Evolutionary conservation across 2,113 vertebrate genomes (phyloP), one percentile per base, ranked within the genome.

Genomic region (Epinephelus moara): DNA sequence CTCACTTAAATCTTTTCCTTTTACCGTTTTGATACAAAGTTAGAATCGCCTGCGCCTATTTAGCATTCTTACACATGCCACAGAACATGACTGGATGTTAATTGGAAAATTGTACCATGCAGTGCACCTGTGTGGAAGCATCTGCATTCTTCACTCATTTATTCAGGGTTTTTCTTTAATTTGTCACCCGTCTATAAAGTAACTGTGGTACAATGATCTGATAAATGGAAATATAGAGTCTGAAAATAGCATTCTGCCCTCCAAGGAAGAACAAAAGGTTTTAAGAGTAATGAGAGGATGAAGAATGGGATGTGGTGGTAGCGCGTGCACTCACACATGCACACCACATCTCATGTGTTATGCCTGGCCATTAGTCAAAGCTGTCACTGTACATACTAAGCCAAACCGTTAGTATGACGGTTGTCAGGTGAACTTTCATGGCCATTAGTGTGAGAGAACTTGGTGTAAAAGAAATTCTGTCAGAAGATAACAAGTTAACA

Each of bases 241-340:
- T 88, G 74, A 81, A 90, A 90, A 91, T 89, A 90, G 90, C 53
- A 60, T 69, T 53, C 18, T 71, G 37, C 63, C 76, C 78, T 45
- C 6, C 10, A n/a, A 74, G 76, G 50, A 70, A 78, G 75, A 81
- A 78, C 70, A 61, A 75, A 74, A 71, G 49, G 27, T 64, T 88
- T 85, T 70, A 78, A 81, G 76, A 89, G 67, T 88, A 90, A 93
- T 89, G 81, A 89, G 85, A 67, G 49, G 73, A 83, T 79, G 62
- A 92, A 75, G 59, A 72, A 84, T 80, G 59, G 49, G 33, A 82
- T 73, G n/a, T 53, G 30, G 40, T 69, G 12, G 40, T 30, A 52
- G n/a, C 17, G 30, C 18, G 18, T 72, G 30, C 30, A 42, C 59
- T 67, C 55, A n/a, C 27, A 68, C 69, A 56, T 62, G n/a, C 42